A percentile compares a stretch with the other conserved stretches of the same genome.
phyloP scores from a whole-genome alignment of 64 coral and sea anemone genomes.

The Stichodactyla mertensii region DNA sequence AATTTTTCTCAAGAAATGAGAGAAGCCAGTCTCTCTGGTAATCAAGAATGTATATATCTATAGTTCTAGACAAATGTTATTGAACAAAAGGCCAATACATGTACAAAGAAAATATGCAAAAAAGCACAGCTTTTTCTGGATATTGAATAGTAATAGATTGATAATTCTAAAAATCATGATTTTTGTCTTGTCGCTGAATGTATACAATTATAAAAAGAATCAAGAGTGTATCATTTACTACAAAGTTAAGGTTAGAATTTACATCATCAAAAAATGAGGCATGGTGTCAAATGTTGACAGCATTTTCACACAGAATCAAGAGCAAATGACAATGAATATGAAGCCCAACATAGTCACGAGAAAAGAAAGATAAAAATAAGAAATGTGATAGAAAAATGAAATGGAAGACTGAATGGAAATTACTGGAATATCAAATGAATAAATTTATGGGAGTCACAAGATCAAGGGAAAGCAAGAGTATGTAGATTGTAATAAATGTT shows the following conservation, averaged over 20 bases:
- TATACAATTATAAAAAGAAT: too few relatives aligned
- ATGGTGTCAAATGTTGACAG: neutral
- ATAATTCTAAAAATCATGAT: constrained; percentile 1
- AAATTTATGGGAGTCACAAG: too few relatives aligned
- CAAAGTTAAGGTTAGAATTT: neutral
- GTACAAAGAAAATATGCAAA: neutral
- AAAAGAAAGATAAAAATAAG: too few relatives aligned
- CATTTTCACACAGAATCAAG: too few relatives aligned
- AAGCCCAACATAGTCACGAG: too few relatives aligned
- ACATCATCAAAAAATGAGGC: neutral
- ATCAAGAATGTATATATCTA: neutral
- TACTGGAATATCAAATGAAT: too few relatives aligned
- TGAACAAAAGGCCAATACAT: neutral
- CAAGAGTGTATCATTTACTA: neutral
- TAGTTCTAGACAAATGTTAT: neutral
- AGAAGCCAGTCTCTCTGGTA: neutral
- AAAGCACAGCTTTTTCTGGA: neutral
- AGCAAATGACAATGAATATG: too few relatives aligned
- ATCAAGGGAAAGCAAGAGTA: too few relatives aligned
- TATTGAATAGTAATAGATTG: neutral
- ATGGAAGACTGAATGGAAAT: too few relatives aligned
- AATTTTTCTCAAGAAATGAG: neutral
- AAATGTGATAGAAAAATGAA: too few relatives aligned
- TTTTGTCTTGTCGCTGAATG: neutral
- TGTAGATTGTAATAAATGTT: too few relatives aligned